Conservation (phyloP, 1,140 invertebrate species). For the Listronotus oregonensis region DNA sequence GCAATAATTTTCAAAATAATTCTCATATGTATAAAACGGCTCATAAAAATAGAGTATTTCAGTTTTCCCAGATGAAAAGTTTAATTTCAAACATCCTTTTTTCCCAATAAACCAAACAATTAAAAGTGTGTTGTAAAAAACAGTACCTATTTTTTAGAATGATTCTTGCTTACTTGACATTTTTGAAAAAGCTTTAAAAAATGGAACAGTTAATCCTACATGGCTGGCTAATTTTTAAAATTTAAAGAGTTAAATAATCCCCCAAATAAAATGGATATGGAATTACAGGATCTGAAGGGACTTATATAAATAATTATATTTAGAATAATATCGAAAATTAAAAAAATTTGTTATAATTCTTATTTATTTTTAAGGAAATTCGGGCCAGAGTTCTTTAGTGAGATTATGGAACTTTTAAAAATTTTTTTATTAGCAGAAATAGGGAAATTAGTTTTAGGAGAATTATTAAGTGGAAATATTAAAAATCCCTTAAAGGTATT, state of each 20-base stretch:
- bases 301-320: no score
- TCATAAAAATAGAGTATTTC: no score
- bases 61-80: no score
- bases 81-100: no score
- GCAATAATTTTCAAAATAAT: no score
- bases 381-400: conserved; percentile 59
- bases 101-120: no score
- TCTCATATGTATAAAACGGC: no score
- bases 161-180: conserved; percentile 65
- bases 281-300: conserved; percentile 62
- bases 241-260: conserved; percentile 68
- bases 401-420: conserved; percentile 66
- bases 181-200: conserved; percentile 64
- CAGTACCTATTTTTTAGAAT: conserved; percentile 65
- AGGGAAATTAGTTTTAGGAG: conserved; percentile 61
- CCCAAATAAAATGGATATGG: conserved; percentile 67
- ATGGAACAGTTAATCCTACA: conserved; percentile 60
- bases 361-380: conserved; percentile 55
- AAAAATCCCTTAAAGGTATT: conserved; percentile 57
- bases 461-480: conserved; percentile 59
- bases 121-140: no score
- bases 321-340: no score
- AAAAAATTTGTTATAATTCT: no score
- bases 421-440: conserved; percentile 65
- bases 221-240: conserved; percentile 69